phyloP scores from a whole-genome alignment of 2,888 invertebrate species.

The Ypsolopha sequella region DNA sequence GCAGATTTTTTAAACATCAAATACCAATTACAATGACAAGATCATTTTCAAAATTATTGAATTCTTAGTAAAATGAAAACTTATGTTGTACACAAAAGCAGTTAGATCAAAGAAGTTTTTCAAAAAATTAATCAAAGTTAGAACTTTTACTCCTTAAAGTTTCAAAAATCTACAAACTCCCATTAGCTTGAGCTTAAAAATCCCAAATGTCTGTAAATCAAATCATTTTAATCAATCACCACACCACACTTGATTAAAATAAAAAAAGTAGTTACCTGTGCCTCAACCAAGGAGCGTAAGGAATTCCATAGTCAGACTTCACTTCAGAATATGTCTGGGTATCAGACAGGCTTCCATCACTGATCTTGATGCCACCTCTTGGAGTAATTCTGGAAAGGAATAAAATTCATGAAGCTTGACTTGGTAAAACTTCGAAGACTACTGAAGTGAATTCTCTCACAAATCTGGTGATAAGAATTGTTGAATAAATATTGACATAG shows the following conservation, averaged over 20 bases:
- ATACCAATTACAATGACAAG: too few species aligned
- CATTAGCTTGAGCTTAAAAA: too few species aligned
- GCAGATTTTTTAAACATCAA: too few species aligned
- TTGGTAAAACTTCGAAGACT: not conserved
- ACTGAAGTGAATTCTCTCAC: not conserved
- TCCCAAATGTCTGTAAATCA: too few species aligned
- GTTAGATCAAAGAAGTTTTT: not conserved
- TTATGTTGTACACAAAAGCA: too few species aligned
- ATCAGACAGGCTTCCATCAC: conserved; percentile 88
- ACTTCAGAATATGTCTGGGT: conserved; percentile 82
- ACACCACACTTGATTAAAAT: not conserved
- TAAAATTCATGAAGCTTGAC: conserved; percentile 4
- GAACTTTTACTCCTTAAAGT: not conserved
- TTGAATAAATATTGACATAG: not conserved
- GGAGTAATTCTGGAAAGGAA: conserved; percentile 49
- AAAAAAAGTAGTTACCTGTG: conserved; percentile 72
- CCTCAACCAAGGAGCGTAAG: conserved; percentile 88
- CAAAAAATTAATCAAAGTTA: not conserved
- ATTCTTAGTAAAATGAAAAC: too few species aligned
- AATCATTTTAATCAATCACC: not conserved
- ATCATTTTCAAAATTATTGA: too few species aligned
- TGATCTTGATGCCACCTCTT: conserved; percentile 70
- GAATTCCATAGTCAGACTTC: conserved; percentile 84
- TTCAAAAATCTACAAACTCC: too few species aligned
- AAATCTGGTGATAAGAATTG: not conserved